phyloP scores from a whole-genome alignment of 2,797 vertebrate genomes.

The Holocentrus rufus region DNA sequence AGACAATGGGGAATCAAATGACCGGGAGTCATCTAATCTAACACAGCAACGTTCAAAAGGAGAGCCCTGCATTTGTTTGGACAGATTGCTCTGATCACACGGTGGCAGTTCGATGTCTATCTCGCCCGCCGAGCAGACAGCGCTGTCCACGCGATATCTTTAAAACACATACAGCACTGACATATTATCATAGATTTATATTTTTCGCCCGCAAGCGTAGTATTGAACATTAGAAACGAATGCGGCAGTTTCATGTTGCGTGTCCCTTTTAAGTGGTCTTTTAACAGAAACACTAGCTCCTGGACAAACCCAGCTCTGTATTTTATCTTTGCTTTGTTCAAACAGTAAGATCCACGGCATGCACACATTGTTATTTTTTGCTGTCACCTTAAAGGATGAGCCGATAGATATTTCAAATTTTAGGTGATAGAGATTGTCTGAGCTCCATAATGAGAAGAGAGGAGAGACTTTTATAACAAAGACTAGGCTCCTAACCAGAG shows the following conservation, averaged over 20 bases:
- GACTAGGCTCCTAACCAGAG: constrained; percentile 23
- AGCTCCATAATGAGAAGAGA: constrained; percentile 41
- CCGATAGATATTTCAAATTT: constrained; percentile 49
- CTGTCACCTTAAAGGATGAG: constrained; percentile 39
- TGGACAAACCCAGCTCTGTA: constrained; percentile 1
- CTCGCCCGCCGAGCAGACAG: constrained; percentile 35
- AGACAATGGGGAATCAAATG: constrained; percentile 72
- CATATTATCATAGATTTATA: constrained; percentile 55
- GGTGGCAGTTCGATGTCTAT: constrained; percentile 54
- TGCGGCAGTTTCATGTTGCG: constrained; percentile 31
- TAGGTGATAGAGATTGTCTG: constrained; percentile 48
- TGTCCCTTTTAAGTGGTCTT: constrained; percentile 36
- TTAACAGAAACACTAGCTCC: constrained; percentile 9
- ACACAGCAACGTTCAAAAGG: constrained; percentile 53
- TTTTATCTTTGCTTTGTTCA: constrained; percentile 24
- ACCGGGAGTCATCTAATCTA: constrained; percentile 72
- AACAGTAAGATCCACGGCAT: constrained; percentile 42
- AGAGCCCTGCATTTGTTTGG: constrained; percentile 73
- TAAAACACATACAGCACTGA: constrained; percentile 48
- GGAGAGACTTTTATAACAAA: constrained; percentile 62
- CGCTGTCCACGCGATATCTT: constrained; percentile 58
- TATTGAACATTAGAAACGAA: constrained; percentile 30
- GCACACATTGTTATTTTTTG: background rate
- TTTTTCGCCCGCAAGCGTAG: constrained; percentile 24
- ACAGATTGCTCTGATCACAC: constrained; percentile 74